Conservation (phyloP, 2,888 invertebrate species). For the Cephus spinipes region DNA sequence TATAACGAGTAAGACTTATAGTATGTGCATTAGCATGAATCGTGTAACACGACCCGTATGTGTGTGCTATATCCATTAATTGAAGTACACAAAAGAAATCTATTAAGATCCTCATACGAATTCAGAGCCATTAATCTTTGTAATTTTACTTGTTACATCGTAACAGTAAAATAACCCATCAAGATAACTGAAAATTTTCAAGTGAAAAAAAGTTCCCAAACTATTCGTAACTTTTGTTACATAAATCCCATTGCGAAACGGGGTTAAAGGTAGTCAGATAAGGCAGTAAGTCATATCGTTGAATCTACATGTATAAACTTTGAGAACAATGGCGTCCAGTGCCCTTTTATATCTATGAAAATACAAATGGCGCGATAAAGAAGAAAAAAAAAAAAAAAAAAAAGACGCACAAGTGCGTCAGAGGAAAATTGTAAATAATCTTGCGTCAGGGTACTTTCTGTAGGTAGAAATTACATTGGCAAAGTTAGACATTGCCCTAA, state of each 20-base stretch:
- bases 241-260: neutral
- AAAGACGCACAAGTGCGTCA: conserved; percentile 15
- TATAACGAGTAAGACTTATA: neutral
- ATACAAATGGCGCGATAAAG: neutral
- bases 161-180: neutral
- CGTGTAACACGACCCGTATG: neutral
- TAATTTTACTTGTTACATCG: neutral
- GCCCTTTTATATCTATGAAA: neutral
- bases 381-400: conserved; percentile 9
- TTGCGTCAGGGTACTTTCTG: neutral
- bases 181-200: neutral
- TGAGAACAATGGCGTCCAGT: conserved; percentile 22
- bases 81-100: neutral
- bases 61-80: too few species aligned
- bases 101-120: neutral
- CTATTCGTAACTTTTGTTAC: neutral
- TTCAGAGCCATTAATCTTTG: neutral
- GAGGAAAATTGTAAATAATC: neutral
- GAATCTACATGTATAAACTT: conserved; percentile 41
- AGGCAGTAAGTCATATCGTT: conserved; percentile 35
- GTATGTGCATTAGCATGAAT: neutral
- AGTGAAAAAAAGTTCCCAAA: neutral
- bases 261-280: conserved; percentile 26
- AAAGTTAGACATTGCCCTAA: neutral
- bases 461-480: too few species aligned